These are phyloP conservation scores for Semotilus atromaculatus DNA, from an alignment of 2,797 vertebrate species.

Conservation along the genomic window DNA sequence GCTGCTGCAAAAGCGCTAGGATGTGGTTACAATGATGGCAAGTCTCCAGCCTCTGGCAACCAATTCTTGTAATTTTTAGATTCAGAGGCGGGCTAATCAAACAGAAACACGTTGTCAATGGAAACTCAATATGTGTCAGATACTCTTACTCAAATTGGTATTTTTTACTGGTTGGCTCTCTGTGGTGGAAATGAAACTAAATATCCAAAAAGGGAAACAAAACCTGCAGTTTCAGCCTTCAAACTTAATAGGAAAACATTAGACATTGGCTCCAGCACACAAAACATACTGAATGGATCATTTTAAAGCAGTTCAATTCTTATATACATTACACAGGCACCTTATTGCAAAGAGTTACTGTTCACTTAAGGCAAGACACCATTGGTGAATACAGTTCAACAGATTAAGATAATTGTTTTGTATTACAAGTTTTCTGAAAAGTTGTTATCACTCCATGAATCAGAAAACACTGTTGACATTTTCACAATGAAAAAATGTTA, in stretches of 20 bases:
- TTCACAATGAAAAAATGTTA: neutral
- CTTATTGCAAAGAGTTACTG: neutral
- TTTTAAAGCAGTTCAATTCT: neutral
- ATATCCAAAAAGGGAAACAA: neutral
- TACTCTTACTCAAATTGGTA: slow-evolving; percentile 32
- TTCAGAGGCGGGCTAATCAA: slow-evolving; percentile 30
- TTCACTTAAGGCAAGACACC: neutral
- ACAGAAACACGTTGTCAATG: slow-evolving; percentile 26
- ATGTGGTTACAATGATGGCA: slow-evolving; percentile 54
- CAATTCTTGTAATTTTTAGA: slow-evolving; percentile 50
- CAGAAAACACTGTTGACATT: neutral
- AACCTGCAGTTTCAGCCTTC: neutral
- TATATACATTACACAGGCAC: neutral
- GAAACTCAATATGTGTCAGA: slow-evolving; percentile 39
- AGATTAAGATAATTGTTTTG: neutral
- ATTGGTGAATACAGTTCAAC: neutral
- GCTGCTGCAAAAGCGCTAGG: slow-evolving; percentile 51
- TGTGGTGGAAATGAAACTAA: neutral
- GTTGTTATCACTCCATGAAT: neutral
- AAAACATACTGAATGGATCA: neutral
- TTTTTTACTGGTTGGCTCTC: neutral
- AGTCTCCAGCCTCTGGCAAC: slow-evolving; percentile 19
- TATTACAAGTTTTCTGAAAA: neutral
- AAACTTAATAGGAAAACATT: neutral
- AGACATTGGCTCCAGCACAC: neutral